Conservation (phyloP, 2,888 invertebrate genomes). For the Rhopalosiphum nymphaeae region DNA sequence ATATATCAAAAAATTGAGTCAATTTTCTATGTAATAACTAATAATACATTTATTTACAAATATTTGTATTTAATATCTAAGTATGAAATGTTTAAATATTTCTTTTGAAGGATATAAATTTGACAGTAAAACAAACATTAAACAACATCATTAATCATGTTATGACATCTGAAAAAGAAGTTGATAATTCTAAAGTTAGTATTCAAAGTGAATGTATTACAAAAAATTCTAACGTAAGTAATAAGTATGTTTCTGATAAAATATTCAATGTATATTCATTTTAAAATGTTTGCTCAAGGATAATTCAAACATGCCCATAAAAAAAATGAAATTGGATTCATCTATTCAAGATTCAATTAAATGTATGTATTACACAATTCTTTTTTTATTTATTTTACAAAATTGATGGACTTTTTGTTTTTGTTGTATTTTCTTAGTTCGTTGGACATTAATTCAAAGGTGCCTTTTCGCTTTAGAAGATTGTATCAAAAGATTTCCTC, state of each 20-base stretch:
- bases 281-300: slow-evolving; percentile 29
- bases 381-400: not conserved
- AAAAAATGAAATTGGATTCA: slow-evolving; percentile 29
- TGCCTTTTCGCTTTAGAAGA: slow-evolving; percentile 86
- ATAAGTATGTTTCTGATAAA: not conserved
- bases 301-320: not conserved
- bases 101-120: slow-evolving; percentile 9
- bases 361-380: slow-evolving; percentile 20
- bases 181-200: not conserved
- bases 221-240: not conserved
- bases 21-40: not conserved
- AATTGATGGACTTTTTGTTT: not conserved
- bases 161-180: not conserved
- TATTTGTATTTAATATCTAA: not conserved
- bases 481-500: slow-evolving; percentile 87
- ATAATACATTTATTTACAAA: not conserved
- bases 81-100: not conserved
- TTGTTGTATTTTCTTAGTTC: slow-evolving; percentile 58
- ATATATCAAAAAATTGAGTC: not conserved
- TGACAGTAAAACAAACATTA: slow-evolving; percentile 35
- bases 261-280: not conserved
- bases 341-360: not conserved
- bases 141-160: not conserved
- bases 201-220: not conserved
- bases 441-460: slow-evolving; percentile 73